Evolutionary conservation across 2,113 vertebrate species (phyloP).

Genomic region (Cephalopterus ornatus): DNA sequence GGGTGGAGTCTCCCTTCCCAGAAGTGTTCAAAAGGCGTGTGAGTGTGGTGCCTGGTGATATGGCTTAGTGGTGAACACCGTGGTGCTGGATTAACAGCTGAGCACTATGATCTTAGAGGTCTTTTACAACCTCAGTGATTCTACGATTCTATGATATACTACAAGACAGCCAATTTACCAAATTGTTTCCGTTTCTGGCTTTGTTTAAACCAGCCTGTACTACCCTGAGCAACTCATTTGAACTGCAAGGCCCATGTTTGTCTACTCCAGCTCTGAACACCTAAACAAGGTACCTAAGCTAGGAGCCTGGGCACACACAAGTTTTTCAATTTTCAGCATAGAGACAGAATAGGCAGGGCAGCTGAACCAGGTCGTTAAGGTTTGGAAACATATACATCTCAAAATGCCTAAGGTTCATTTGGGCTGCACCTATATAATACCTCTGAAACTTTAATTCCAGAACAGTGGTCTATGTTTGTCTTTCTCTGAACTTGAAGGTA

Average conservation of each 20-base stretch:
- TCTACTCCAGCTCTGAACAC: neutral
- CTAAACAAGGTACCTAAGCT: neutral
- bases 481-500: neutral
- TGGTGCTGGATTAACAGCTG: neutral
- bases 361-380: neutral
- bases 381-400: neutral
- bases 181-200: neutral
- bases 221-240: neutral
- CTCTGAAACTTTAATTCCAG: neutral
- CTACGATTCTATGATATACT: neutral
- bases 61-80: neutral
- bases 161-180: neutral
- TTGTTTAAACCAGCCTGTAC: neutral
- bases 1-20: neutral
- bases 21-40: neutral
- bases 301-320: neutral
- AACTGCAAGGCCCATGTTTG: neutral
- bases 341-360: neutral
- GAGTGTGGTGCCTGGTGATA: neutral
- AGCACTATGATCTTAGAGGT: neutral
- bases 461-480: neutral
- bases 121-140: neutral
- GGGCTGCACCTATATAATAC: neutral
- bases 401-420: neutral
- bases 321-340: neutral